These are phyloP conservation scores for Siphonodentalium dalli DNA, from an alignment of 2,888 invertebrate species.

Conservation along the genomic window DNA sequence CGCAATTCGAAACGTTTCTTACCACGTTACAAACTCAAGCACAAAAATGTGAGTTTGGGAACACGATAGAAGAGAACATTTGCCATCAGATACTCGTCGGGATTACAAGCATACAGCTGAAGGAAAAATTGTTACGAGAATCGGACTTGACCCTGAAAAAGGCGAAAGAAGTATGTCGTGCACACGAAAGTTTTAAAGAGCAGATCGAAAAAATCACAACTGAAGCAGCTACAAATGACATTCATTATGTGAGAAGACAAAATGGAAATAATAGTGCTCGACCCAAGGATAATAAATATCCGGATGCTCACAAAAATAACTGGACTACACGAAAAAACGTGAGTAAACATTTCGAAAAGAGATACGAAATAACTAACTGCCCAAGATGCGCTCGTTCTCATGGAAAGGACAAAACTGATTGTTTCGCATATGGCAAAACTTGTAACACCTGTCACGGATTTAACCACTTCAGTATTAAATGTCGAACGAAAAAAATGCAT, in stretches of 20 bases:
- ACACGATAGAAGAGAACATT: not conserved
- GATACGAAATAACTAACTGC: too few relatives aligned
- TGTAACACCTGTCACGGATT: not conserved
- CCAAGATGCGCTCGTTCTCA: not conserved
- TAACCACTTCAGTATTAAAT: not conserved
- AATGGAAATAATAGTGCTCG: too few relatives aligned
- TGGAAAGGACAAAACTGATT: not conserved
- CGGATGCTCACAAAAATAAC: too few relatives aligned
- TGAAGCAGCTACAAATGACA: too few relatives aligned
- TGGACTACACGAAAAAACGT: too few relatives aligned
- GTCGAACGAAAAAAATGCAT: not conserved
- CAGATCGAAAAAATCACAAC: not conserved
- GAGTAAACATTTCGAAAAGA: too few relatives aligned
- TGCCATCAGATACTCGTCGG: not conserved
- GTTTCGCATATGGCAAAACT: not conserved
- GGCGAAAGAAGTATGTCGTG: not conserved
- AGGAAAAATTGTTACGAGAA: not conserved
- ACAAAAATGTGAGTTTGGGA: not conserved
- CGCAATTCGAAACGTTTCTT: slow-evolving; percentile 1
- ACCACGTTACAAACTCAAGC: not conserved
- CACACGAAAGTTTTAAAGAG: not conserved
- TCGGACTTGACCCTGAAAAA: not conserved
- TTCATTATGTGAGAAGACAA: too few relatives aligned
- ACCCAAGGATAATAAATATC: too few relatives aligned
- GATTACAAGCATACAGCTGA: not conserved